Evolutionary conservation across 2,797 vertebrate genomes (phyloP), one percentile per base, ranked within the genome.

Genomic region (Spinibarbus caldwelli): DNA sequence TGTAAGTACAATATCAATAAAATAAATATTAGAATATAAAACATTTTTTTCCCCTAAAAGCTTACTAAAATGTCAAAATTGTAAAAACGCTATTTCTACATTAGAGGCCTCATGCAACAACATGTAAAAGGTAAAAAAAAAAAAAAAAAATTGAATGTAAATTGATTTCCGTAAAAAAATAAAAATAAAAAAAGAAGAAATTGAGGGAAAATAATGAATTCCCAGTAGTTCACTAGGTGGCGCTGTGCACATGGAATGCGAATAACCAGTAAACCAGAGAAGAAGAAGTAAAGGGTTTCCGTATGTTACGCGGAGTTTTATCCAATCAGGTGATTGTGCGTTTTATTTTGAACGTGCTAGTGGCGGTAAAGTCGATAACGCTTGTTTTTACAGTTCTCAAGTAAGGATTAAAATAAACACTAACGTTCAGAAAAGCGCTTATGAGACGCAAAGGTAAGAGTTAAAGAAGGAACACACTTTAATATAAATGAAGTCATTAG

Each of bases 261-360:
- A 21, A 47, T 34, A 6, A 45, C 26, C 78, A 66, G 66, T 66
- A 23, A 66, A 78, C 76, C 54, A 78, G 45, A 79, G 36, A 41
- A 57, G 54, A 43, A 75, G 66, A 68, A 31, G 45, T 6, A 34
- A 14, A n/a, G n/a, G n/a, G n/a, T n/a, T n/a, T n/a, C n/a, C n/a
- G n/a, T 1, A 36, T 14, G 36, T 93, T 91, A 90, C 91, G 0
- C 76, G 23, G n/a, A 19, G 67, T 77, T 80, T 80, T 9, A 86
- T 71, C 94, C 93, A 94, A 95, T 96, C 54, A 80, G 72, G 83
- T 86, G 12, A 75, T 71, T 15, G 86, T 57, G 26, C 31, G 81
- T 90, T 88, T 68, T 88, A 88, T 90, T 94, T 95, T 94, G 93
- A 95, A 95, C 41, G 43, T 43, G 21, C 36, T 86, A 85, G 78